phyloP scores from a whole-genome alignment of 2,797 vertebrate genomes.

The Diplodus sargus region DNA sequence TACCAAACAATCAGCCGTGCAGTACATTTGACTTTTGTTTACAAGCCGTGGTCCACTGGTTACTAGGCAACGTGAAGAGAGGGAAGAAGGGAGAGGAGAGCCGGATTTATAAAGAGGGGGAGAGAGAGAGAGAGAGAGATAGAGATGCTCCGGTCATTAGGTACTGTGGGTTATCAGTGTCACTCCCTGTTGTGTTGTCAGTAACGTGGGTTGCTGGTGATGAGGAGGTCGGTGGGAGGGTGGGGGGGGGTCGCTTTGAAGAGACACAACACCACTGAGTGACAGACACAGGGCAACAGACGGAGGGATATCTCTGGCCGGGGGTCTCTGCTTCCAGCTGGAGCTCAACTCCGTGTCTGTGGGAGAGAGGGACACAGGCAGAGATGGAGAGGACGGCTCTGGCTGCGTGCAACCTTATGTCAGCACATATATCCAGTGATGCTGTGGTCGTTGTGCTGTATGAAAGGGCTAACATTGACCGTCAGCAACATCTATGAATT shows the following conservation, averaged over 20 bases:
- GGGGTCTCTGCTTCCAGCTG: conserved; percentile 59
- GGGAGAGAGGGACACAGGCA: conserved; percentile 15
- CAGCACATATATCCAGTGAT: background rate
- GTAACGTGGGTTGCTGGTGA: conserved; percentile 16
- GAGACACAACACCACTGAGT: conserved; percentile 60
- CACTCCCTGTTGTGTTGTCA: conserved; percentile 43
- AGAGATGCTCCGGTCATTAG: conserved; percentile 30
- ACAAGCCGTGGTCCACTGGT: conserved; percentile 19
- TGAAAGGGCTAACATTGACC: background rate
- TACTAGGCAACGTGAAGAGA: conserved; percentile 14
- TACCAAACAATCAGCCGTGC: conserved; percentile 13
- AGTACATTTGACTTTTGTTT: conserved; percentile 49
- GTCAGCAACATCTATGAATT: background rate
- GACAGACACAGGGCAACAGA: conserved; percentile 61
- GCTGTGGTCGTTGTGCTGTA: background rate
- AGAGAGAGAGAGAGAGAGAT: conserved; percentile 2
- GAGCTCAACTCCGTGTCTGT: conserved; percentile 32
- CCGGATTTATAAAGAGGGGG: background rate
- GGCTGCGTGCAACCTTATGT: conserved; percentile 15
- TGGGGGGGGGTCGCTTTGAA: conserved; percentile 50
- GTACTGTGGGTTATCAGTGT: conserved; percentile 43
- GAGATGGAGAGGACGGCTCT: background rate
- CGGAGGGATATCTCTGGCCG: conserved; percentile 43
- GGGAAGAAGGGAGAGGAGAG: background rate
- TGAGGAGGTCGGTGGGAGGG: conserved; percentile 1